Evolutionary conservation across 2,888 invertebrate species (phyloP).

Genomic region (Epirrita christyi): DNA sequence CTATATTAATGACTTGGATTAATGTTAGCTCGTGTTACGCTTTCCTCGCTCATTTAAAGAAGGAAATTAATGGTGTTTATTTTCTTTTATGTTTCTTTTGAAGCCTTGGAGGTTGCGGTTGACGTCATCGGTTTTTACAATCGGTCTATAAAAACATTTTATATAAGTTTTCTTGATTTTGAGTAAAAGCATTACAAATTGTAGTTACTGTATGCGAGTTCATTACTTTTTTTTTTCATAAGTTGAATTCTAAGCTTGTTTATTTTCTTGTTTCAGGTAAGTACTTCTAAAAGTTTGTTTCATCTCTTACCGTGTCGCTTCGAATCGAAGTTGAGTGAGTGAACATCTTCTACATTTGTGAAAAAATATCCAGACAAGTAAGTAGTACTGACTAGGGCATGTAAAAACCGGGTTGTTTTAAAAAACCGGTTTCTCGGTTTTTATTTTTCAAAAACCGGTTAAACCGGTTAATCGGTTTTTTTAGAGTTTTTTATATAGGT

Average conservation of each 20-base stretch:
- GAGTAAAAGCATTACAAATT: background rate
- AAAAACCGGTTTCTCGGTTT: too few species aligned
- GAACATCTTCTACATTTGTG: background rate
- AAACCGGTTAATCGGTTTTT: too few species aligned
- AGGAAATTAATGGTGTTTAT: slow-evolving; percentile 17
- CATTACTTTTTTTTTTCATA: background rate
- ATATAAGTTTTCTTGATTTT: background rate
- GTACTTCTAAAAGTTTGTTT: slow-evolving; percentile 16
- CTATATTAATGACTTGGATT: slow-evolving; percentile 33
- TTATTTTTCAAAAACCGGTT: too few species aligned
- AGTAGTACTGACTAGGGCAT: too few species aligned
- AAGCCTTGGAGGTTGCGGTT: slow-evolving; percentile 10
- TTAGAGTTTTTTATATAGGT: too few species aligned
- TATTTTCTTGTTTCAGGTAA: slow-evolving; percentile 36
- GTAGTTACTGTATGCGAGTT: too few species aligned
- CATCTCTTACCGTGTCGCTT: background rate
- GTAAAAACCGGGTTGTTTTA: too few species aligned
- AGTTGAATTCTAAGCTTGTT: slow-evolving; percentile 1
- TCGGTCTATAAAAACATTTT: background rate
- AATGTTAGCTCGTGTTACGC: slow-evolving; percentile 26
- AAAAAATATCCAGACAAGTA: background rate
- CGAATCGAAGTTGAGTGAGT: background rate
- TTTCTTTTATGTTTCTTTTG: slow-evolving; percentile 14
- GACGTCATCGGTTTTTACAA: slow-evolving; percentile 18
- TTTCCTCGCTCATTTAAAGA: slow-evolving; percentile 24